A percentile compares a stretch with the other conserved stretches of the same genome.
Evolutionary conservation across 2,888 invertebrate species (phyloP).

Genomic region (Mylabris sibirica): DNA sequence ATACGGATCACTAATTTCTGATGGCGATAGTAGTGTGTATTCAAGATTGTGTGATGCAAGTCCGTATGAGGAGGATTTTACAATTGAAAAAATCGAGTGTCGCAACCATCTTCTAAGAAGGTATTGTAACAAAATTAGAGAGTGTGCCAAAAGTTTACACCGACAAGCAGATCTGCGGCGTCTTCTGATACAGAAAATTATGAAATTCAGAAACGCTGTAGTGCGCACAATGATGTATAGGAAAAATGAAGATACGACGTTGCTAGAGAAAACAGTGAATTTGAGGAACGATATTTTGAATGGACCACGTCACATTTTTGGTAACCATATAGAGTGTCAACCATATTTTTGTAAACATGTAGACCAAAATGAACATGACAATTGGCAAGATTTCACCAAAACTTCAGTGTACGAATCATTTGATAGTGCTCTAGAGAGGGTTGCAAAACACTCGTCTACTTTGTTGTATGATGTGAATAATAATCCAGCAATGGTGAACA

Average conservation of each 20-base stretch:
- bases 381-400: not conserved
- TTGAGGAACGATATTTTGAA: not conserved
- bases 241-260: too few species aligned
- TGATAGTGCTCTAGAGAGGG: slow-evolving; percentile 7
- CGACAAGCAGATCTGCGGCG: not conserved
- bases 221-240: not conserved
- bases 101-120: slow-evolving; percentile 32
- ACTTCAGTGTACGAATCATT: not conserved
- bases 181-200: not conserved
- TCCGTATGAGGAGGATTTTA: slow-evolving; percentile 26
- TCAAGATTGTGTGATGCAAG: slow-evolving; percentile 25
- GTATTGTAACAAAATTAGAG: slow-evolving; percentile 20
- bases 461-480: slow-evolving; percentile 45
- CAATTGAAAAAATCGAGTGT: slow-evolving; percentile 32
- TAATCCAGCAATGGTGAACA: slow-evolving; percentile 48
- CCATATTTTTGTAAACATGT: slow-evolving; percentile 6
- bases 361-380: not conserved
- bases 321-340: not conserved
- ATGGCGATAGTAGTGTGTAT: slow-evolving; percentile 34
- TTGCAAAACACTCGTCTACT: slow-evolving; percentile 31
- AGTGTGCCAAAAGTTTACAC: not conserved
- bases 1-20: slow-evolving; percentile 29
- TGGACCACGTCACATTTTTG: slow-evolving; percentile 8
- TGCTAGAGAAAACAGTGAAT: too few species aligned
- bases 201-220: not conserved